Evolutionary conservation across 2,888 invertebrate species (phyloP), one percentile per base, ranked within the genome.

Genomic region (Ceramica pisi): DNA sequence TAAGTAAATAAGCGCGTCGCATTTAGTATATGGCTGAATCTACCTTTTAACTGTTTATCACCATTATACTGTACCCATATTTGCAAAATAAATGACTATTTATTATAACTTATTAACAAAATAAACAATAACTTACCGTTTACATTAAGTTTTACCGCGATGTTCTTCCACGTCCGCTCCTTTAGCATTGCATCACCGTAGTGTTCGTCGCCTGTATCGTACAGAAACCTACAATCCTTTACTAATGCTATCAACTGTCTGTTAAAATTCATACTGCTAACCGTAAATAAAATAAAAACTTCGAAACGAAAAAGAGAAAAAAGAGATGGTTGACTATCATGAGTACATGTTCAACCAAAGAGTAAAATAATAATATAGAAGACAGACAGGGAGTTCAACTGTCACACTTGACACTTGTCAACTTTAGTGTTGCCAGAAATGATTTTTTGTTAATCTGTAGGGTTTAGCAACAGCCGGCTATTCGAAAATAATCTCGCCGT

Each of bases 231-330:
- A 23, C 55, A 26, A 4, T 19, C 10, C 50, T 19, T 70, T 12
- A 70, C 70, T 14, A 50, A 26, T 72, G 48, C 48, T 71, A 70
- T 70, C 48, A 70, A 41, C 41, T 41, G 71, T 57, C 38, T 70
- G 31, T 70, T 70, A 70, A 70, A 57, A 41, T 70, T 48, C 70
- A 70, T 71, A 7, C 26, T 38, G 21, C 5, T 6, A 61, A 0
- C 9, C 10, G 8, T 14, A 21, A 35, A 48, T 9, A 53, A 31
- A n/a, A 23, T 12, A n/a, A 68, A 51, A 69, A n/a, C 0, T 2
- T 31, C 14, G 6, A 56, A 56, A 55, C 0, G 0, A 8, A 50
- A 23, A 31, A 26, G 0, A 21, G 23, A 31, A 55, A 1, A 35
- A 35, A 35, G 35, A 19, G 35, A 31, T 31, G 6, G 6, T 31